Evolutionary conservation across 2,797 vertebrate species (phyloP).

Genomic region (Eulemur rubriventer): DNA sequence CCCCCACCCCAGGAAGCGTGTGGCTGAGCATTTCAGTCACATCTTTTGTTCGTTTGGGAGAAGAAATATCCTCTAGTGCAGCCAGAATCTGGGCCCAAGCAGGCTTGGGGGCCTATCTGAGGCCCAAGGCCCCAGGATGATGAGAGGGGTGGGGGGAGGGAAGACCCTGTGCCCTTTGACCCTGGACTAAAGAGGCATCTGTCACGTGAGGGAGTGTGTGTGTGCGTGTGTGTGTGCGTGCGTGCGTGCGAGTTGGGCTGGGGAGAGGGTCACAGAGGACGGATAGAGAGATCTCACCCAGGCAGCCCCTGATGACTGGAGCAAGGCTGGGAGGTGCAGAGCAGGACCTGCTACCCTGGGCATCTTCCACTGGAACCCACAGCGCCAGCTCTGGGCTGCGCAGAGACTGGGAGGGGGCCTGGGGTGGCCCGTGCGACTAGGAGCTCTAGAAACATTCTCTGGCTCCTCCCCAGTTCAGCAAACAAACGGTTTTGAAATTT

Average conservation of each 20-base stretch:
- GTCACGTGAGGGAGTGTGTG: background rate
- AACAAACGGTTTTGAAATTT: slow-evolving; percentile 50
- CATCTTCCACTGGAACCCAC: background rate
- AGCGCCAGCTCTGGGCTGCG: background rate
- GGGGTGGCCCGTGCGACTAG: fast-evolving
- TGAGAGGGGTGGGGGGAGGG: background rate
- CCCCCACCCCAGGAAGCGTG: slow-evolving; percentile 33
- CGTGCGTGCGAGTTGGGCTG: background rate
- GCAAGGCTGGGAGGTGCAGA: background rate
- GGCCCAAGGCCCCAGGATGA: background rate
- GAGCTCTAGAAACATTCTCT: background rate
- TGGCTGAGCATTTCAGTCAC: slow-evolving; percentile 52
- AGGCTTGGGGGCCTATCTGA: slow-evolving; percentile 26
- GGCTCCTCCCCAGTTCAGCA: slow-evolving; percentile 19
- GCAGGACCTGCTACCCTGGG: background rate
- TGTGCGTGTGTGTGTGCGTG: background rate
- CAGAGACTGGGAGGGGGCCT: background rate
- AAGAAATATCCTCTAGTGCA: slow-evolving; percentile 55
- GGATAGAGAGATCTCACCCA: background rate
- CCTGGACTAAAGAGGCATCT: slow-evolving; percentile 29
- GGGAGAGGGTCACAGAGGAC: background rate
- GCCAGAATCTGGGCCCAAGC: slow-evolving; percentile 42
- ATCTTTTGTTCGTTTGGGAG: slow-evolving; percentile 75
- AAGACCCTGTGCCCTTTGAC: slow-evolving; percentile 63
- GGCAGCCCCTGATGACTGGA: background rate